Evolutionary conservation across 2,113 vertebrate genomes (phyloP).

Genomic region (Rattus norvegicus): GRCr8 NC_086028.1:53354501-53355000

Average conservation of each 20-base stretch:
- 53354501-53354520: constrained; percentile 1
- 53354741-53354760: background rate
- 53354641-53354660: constrained; percentile 1
- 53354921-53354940: constrained; percentile 54
- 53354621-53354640: constrained; percentile 34
- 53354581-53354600: background rate
- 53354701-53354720: constrained; percentile 56
- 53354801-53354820: constrained; percentile 49
- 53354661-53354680: constrained; percentile 7
- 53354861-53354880: constrained; percentile 44
- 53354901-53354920: constrained; percentile 58
- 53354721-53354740: constrained; percentile 1
- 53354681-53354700: background rate
- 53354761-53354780: constrained; percentile 25
- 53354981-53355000: constrained; percentile 51
- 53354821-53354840: constrained; percentile 57
- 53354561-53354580: background rate
- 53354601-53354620: constrained; percentile 31
- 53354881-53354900: constrained; percentile 46
- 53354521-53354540: background rate
- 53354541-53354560: background rate
- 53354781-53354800: constrained; percentile 11
- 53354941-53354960: constrained; percentile 17
- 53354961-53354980: constrained; percentile 4
- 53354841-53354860: constrained; percentile 38